A percentile compares a stretch with the other conserved stretches of the same genome.
Evolutionary conservation across 2,113 vertebrate genomes (phyloP).

Genomic region (Sinosuthora webbiana): DNA sequence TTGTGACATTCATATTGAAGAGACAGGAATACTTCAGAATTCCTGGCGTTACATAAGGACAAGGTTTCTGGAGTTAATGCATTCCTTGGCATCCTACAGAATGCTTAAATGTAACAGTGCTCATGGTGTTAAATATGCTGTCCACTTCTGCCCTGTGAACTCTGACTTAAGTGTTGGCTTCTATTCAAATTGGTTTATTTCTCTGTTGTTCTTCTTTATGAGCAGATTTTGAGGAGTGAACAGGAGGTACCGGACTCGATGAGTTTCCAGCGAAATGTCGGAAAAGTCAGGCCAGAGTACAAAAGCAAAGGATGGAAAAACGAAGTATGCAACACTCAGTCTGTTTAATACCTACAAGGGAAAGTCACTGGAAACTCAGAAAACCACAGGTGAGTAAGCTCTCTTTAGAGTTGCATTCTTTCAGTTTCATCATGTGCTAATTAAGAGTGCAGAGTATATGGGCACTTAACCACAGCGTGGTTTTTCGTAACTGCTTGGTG

Average conservation of each 20-base stretch:
- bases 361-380: constrained; percentile 98
- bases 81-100: background rate
- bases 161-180: background rate
- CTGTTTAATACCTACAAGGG: constrained; percentile 99
- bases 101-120: background rate
- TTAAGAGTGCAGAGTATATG: background rate
- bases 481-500: background rate
- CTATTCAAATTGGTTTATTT: background rate
- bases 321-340: constrained; percentile 99
- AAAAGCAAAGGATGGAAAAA: constrained; percentile 99
- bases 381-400: constrained; percentile 89
- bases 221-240: constrained; percentile 87
- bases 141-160: background rate
- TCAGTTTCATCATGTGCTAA: background rate
- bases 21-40: background rate
- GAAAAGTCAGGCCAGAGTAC: constrained; percentile 99
- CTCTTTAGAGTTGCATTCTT: background rate
- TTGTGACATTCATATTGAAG: background rate
- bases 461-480: background rate
- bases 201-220: constrained; percentile 23
- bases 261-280: constrained; percentile 99
- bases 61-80: background rate
- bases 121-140: background rate
- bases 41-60: background rate
- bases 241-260: constrained; percentile 94